phyloP scores from a whole-genome alignment of 1,140 invertebrate species.

The Mesaphorura yosii region DNA sequence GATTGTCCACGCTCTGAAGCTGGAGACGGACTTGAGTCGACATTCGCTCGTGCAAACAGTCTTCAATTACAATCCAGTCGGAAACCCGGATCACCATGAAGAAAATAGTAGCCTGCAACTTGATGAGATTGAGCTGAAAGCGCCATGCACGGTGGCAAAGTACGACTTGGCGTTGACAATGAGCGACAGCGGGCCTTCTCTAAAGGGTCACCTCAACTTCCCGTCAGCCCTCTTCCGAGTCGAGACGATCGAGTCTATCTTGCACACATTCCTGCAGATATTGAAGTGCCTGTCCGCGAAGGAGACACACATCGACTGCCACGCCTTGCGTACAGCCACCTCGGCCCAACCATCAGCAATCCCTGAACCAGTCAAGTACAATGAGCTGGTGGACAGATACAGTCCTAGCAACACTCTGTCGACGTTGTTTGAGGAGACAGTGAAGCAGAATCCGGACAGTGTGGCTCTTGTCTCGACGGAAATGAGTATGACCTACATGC shows the following conservation, averaged over 20 bases:
- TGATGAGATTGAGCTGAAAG: no score
- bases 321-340: neutral
- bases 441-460: neutral
- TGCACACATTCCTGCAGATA: neutral
- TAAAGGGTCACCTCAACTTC: neutral
- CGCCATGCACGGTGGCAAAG: neutral
- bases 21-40: neutral
- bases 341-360: neutral
- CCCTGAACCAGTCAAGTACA: neutral
- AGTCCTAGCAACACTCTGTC: no score
- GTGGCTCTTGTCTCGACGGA: neutral
- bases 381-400: neutral
- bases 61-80: neutral
- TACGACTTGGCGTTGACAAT: neutral
- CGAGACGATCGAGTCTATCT: neutral
- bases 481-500: neutral
- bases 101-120: neutral
- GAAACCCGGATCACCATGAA: neutral
- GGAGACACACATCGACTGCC: neutral
- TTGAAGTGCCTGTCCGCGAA: neutral
- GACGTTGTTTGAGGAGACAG: neutral
- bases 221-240: neutral
- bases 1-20: neutral
- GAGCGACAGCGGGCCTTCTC: neutral
- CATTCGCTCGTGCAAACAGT: constrained; percentile 8